Conservation (phyloP, 2,113 vertebrate species). For the Strix uralensis region DNA sequence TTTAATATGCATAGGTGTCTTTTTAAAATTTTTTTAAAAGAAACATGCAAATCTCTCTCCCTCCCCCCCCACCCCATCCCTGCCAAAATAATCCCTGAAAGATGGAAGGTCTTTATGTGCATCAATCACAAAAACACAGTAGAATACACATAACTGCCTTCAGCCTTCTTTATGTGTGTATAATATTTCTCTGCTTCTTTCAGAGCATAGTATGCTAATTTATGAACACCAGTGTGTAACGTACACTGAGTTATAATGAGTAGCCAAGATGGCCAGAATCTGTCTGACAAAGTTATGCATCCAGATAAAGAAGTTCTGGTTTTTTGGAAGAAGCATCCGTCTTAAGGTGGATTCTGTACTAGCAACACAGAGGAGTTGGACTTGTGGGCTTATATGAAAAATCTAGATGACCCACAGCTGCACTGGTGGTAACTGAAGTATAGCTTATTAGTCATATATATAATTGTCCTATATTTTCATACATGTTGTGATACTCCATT, state of each 20-base stretch:
- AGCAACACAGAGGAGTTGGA: not conserved
- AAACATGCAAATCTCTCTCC: not conserved
- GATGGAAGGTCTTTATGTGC: not conserved
- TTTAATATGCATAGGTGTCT: not conserved
- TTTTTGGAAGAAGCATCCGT: not conserved
- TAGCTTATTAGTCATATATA: not conserved
- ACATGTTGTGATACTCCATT: fast-evolving
- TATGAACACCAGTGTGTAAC: fast-evolving
- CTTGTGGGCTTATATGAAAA: not conserved
- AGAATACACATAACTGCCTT: not conserved
- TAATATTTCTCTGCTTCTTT: not conserved
- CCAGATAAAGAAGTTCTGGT: not conserved
- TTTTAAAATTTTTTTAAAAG: not conserved
- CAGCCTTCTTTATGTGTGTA: not conserved
- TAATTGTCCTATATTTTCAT: not conserved
- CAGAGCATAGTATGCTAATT: not conserved
- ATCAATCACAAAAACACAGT: not conserved
- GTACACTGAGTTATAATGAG: not conserved
- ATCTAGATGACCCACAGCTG: not conserved
- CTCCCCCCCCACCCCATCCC: too few relatives aligned
- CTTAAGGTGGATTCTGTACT: not conserved
- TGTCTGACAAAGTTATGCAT: not conserved
- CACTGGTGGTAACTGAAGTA: not conserved
- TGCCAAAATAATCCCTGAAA: not conserved
- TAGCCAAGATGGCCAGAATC: not conserved